Percentiles rank a stretch among this genome's conserved stretches.
Evolutionary conservation across 2,797 vertebrate genomes (phyloP).

Genomic region (Macrochelys suwanniensis): DNA sequence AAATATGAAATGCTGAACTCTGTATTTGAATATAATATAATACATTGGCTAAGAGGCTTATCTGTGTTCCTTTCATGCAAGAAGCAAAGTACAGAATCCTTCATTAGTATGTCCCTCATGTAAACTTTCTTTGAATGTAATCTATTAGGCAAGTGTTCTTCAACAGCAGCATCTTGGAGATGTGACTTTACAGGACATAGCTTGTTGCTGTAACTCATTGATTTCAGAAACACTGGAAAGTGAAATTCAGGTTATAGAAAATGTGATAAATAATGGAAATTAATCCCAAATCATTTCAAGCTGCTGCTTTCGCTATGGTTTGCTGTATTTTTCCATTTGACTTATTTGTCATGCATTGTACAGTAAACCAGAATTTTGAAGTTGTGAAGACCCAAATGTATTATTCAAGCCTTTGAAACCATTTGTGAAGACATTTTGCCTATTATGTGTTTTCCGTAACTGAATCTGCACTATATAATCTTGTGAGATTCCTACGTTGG

Average conservation of each 20-base stretch:
- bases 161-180: not conserved
- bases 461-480: not conserved
- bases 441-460: not conserved
- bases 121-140: not conserved
- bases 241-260: not conserved
- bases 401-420: not conserved
- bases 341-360: not conserved
- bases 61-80: not conserved
- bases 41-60: not conserved
- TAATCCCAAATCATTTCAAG: not conserved
- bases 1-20: slow-evolving; percentile 35
- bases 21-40: not conserved
- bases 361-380: not conserved
- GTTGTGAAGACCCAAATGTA: not conserved
- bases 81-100: not conserved
- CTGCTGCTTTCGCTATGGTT: not conserved
- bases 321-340: not conserved
- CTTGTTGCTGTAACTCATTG: not conserved
- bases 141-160: not conserved
- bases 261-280: not conserved
- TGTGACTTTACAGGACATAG: not conserved
- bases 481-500: not conserved
- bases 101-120: not conserved
- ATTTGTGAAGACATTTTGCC: not conserved
- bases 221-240: not conserved